Conservation (phyloP, 2,888 invertebrate species). For the Pristionchus arcanus region DNA sequence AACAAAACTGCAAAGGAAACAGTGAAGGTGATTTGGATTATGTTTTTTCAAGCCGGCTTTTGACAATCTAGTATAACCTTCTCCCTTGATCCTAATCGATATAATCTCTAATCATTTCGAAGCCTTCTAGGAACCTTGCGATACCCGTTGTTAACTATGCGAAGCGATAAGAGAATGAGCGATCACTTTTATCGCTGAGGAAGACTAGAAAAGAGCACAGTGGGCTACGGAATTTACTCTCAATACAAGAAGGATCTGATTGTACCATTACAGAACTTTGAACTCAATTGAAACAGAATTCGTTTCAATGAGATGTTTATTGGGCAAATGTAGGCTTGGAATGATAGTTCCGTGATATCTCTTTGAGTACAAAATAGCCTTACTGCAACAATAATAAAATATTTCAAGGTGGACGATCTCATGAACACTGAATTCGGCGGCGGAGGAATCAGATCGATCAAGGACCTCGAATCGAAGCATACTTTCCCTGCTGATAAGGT, state of each 20-base stretch:
- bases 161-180: constrained; percentile 4
- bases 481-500: constrained; percentile 62
- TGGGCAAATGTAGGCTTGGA: no score
- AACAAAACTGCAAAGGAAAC: constrained; percentile 44
- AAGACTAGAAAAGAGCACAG: neutral
- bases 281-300: neutral
- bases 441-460: constrained; percentile 62
- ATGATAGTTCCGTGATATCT: no score
- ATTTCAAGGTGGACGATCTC: constrained; percentile 63
- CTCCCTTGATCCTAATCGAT: neutral
- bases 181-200: neutral
- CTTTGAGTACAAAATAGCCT: no score
- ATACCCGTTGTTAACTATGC: constrained; percentile 30
- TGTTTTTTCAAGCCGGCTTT: neutral
- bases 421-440: constrained; percentile 70
- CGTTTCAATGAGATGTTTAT: neutral
- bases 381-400: neutral
- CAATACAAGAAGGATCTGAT: neutral
- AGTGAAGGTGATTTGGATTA: neutral
- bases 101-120: neutral
- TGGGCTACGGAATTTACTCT: neutral
- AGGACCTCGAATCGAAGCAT: constrained; percentile 70
- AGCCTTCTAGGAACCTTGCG: neutral
- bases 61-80: neutral
- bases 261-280: neutral